Percentiles rank a stretch among this genome's conserved stretches.
Evolutionary conservation across 92 coral and sea anemone species (phyloP).

Genomic region (Palythoa heliodiscus): DNA sequence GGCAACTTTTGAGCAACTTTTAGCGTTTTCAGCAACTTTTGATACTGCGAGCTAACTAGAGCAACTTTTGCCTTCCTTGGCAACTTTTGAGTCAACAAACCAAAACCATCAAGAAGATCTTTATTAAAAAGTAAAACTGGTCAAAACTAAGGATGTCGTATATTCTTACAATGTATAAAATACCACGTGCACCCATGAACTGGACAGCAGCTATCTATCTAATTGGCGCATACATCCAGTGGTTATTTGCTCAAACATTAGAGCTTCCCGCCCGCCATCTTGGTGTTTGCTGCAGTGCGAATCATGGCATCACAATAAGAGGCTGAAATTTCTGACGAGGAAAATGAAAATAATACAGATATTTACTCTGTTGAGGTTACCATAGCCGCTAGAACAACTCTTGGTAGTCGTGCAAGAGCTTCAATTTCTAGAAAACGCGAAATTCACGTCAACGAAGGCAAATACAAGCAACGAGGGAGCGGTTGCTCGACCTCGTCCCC

Average conservation of each 20-base stretch:
- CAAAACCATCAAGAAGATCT: neutral
- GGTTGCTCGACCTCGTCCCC: neutral
- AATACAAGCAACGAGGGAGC: neutral
- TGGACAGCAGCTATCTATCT: constrained; percentile 39
- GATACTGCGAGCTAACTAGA: no score
- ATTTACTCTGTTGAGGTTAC: no score
- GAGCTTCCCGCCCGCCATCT: constrained; percentile 17
- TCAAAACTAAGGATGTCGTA: no score
- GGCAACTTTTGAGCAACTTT: no score
- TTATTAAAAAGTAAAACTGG: no score
- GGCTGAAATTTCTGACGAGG: neutral
- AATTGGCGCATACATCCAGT: no score
- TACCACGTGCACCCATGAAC: neutral
- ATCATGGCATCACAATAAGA: neutral
- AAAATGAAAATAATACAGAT: neutral
- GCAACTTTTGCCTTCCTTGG: no score
- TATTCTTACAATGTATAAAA: no score
- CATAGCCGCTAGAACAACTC: neutral
- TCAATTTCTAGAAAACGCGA: neutral
- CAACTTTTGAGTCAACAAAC: neutral
- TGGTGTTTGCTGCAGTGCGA: constrained; percentile 5
- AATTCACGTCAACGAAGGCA: no score
- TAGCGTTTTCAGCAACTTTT: neutral
- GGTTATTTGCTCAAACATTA: no score
- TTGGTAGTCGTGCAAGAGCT: neutral